Evolutionary conservation across 2,888 invertebrate species (phyloP).

Genomic region (Pseudanteris insignis): DNA sequence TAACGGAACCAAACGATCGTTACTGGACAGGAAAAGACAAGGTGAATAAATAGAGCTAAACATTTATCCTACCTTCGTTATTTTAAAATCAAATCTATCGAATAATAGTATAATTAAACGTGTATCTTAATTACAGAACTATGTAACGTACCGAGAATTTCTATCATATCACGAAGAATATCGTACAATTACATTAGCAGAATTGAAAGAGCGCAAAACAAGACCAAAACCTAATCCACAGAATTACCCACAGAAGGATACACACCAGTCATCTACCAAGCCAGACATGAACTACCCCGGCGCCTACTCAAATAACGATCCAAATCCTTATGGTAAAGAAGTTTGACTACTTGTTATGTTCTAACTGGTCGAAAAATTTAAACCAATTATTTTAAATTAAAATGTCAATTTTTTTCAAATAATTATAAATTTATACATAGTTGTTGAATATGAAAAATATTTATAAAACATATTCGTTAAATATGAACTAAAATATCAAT

Average conservation of each 20-base stretch:
- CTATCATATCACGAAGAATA: constrained; percentile 74
- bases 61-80: not conserved
- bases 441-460: too few species aligned
- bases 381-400: too few species aligned
- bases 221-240: constrained; percentile 47
- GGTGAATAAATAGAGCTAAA: constrained; percentile 49
- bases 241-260: constrained; percentile 49
- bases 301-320: constrained; percentile 28
- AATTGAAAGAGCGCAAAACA: constrained; percentile 60
- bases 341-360: too few species aligned
- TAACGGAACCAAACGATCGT: constrained; percentile 76
- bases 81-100: not conserved
- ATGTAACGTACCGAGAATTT: constrained; percentile 77
- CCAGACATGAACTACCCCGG: constrained; percentile 26
- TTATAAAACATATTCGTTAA: too few species aligned
- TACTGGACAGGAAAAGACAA: constrained; percentile 76
- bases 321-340: constrained; percentile 28
- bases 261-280: constrained; percentile 23
- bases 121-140: too few species aligned
- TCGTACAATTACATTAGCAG: constrained; percentile 67
- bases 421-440: too few species aligned
- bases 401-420: too few species aligned
- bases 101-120: not conserved
- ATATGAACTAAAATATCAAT: too few species aligned
- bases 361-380: too few species aligned